Evolutionary conservation across 1,140 invertebrate species (phyloP), one percentile per base, ranked within the genome.

Genomic region (Bathynomus jamesi): DNA sequence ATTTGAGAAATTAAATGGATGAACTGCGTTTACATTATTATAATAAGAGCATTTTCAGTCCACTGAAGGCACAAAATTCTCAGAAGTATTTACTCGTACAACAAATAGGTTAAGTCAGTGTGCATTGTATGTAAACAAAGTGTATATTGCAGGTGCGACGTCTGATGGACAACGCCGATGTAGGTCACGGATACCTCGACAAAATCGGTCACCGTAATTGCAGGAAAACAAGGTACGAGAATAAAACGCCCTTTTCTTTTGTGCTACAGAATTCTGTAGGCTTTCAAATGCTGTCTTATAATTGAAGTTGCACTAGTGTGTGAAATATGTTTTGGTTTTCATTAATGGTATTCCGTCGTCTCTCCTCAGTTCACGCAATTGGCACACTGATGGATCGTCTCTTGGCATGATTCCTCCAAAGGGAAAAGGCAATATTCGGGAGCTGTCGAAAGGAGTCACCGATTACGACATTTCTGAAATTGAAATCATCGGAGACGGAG

Each of bases 121-220:
- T n/a, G n/a, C n/a, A n/a, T n/a, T n/a, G n/a, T n/a, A n/a, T n/a
- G n/a, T n/a, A n/a, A n/a, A n/a, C n/a, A n/a, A n/a, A n/a, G n/a
- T n/a, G n/a, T n/a, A n/a, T n/a, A n/a, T n/a, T n/a, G n/a, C n/a
- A 90, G 85, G 80, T 91, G 69, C 88, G 90, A 8, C 81, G 83
- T 0, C 85, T 86, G 64, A 78, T 92, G 46, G 80, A 84, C 0
- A 81, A 80, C 0, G 89, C 83, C 75, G 87, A 88, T 7, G 87
- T 93, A 0, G 87, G 90, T 79, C 90, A 90, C 0, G 91, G 85
- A 78, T 89, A 90, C 72, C 81, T 93, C 69, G 89, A 88, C 30
- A 87, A 90, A 69, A 87, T 93, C 66, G 85, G 86, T 7, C 91
- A 93, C 79, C 84, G 75, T 0, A 85, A 86, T 2, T 92, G 91